Base-by-base conservation (phyloP, 2,797 vertebrate genomes). In the Coilia nasus region DNA sequence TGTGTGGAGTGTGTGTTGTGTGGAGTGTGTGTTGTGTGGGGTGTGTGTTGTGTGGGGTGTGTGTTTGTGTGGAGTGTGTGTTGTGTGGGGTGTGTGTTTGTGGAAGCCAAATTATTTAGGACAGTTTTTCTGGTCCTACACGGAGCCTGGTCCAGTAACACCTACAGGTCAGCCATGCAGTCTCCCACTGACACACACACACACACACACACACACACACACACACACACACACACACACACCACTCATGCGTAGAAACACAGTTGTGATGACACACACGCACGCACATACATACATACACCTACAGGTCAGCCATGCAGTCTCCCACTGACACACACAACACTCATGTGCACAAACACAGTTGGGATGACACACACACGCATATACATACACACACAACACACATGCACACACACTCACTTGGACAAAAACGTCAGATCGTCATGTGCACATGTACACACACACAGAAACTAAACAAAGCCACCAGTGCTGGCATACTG, bases 111-210 rank as follows among this genome's bases (percentile, higher is more conserved):
- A n/a, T 19, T 41, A 44, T 78, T 78, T 31, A 81, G 28, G 81
- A 60, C 44, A 84, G 85, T 87, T 88, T 84, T 84, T 50, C 86
- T 88, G 86, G 85, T 88, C 83, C 83, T 84, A 84, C 67, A 75
- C 35, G 31, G 71, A 83, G 85, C 82, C 86, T 87, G 85, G 86
- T 81, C 86, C 85, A 85, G 78, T 84, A 84, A 84, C 82, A 90
- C 85, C 82, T 88, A 47, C 28, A 31, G 71, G 15, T 31, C 71
- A 71, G 62, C 14, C n/a, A 31, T 75, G 83, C 46, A 21, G 46
- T 10, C 62, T 44, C 71, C 6, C 11, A 15, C 44, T 10, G 35
- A 41, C 71, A 78, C 71, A 41, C 31, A 41, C 15, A 41, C 31
- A 78, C 50, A 9, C 50, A 54, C 50, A 78, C 71, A 44, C 71